phyloP scores from a whole-genome alignment of 2,888 invertebrate genomes.

The Agrilus cyanescens region DNA sequence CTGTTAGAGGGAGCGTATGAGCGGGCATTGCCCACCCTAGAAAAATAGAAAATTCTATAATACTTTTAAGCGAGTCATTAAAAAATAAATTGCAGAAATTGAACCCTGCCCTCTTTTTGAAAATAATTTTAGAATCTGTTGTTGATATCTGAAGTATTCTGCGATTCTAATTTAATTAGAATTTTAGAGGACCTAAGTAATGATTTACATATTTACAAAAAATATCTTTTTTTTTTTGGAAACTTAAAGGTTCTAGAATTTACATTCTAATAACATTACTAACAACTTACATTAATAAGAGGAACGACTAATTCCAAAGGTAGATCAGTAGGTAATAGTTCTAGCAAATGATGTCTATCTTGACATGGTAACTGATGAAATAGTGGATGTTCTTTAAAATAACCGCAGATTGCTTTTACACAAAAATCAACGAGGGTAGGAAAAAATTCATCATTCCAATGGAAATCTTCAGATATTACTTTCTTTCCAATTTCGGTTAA shows the following conservation, averaged over 20 bases:
- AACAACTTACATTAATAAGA: constrained; percentile 36
- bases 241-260: background rate
- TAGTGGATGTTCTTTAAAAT: constrained; percentile 42
- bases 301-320: constrained; percentile 45
- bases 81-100: too few relatives aligned
- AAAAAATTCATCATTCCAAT: constrained; percentile 40
- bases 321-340: constrained; percentile 46
- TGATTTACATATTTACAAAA: too few relatives aligned
- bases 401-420: constrained; percentile 37
- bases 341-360: constrained; percentile 47
- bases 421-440: constrained; percentile 39
- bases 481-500: constrained; percentile 34
- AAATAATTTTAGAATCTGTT: too few relatives aligned
- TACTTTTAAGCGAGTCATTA: too few relatives aligned
- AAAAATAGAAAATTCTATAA: too few relatives aligned
- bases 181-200: too few relatives aligned
- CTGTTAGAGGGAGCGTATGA: too few relatives aligned
- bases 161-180: too few relatives aligned
- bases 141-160: too few relatives aligned
- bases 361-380: constrained; percentile 42
- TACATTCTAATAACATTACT: background rate
- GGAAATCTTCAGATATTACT: constrained; percentile 41
- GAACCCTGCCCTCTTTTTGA: too few relatives aligned
- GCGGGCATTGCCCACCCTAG: too few relatives aligned
- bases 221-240: too few relatives aligned